Evolutionary conservation across 2,113 vertebrate species (phyloP).

Genomic region (Macrotus californicus): DNA sequence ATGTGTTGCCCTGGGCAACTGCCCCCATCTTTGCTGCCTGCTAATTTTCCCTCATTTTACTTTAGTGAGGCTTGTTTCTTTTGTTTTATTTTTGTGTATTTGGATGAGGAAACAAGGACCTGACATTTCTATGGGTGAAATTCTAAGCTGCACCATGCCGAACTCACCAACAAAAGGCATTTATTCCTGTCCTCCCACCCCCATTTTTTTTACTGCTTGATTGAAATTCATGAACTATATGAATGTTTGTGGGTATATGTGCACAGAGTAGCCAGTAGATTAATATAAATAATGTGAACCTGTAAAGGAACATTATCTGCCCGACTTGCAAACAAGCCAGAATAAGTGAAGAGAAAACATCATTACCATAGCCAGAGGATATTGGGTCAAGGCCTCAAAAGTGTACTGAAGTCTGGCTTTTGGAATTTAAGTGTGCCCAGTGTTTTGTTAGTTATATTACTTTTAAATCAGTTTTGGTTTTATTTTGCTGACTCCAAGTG

Average conservation of each 20-base stretch:
- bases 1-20: constrained; percentile 69
- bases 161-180: background rate
- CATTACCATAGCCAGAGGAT: background rate
- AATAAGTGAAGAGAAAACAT: constrained; percentile 18
- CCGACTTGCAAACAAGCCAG: constrained; percentile 16
- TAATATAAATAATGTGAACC: background rate
- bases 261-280: background rate
- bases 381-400: constrained; percentile 7
- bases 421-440: background rate
- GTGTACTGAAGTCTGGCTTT: background rate
- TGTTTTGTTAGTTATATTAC: background rate
- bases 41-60: constrained; percentile 57
- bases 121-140: background rate
- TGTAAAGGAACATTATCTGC: constrained; percentile 1
- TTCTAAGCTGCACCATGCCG: background rate
- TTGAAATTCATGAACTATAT: constrained; percentile 1
- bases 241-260: background rate
- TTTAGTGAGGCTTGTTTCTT: constrained; percentile 52
- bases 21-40: constrained; percentile 52
- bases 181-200: background rate
- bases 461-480: constrained; percentile 33
- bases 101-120: constrained; percentile 37
- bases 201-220: background rate
- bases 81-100: constrained; percentile 55
- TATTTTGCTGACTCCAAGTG: background rate